Percentiles rank a stretch among this genome's conserved stretches.
Conservation (phyloP, 2,888 invertebrate species). For the Mythimna albipuncta region DNA sequence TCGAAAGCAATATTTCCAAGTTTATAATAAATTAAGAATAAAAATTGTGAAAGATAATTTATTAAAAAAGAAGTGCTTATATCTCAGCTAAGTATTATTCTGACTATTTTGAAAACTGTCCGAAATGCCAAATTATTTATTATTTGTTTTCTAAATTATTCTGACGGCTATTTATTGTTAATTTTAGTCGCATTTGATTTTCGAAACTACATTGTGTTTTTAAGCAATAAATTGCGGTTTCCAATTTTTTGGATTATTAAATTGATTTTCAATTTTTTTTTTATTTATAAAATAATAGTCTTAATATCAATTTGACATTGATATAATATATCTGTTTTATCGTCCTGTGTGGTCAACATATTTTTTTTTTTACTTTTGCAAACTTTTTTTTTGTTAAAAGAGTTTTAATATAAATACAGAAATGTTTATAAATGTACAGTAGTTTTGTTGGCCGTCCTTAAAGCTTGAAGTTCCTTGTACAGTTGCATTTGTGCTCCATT, state of each 20-base stretch:
- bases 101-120: constrained; percentile 31
- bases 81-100: constrained; percentile 61
- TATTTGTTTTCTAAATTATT: constrained; percentile 40
- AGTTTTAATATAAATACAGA: constrained; percentile 47
- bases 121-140: constrained; percentile 45
- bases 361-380: constrained; percentile 18
- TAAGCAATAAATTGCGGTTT: not conserved
- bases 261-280: not conserved
- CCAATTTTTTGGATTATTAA: not conserved
- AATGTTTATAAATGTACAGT: constrained; percentile 44
- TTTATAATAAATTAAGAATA: constrained; percentile 60
- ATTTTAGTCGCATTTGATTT: constrained; percentile 23
- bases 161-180: constrained; percentile 6
- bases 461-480: constrained; percentile 71
- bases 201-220: constrained; percentile 21
- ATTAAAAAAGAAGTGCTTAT: constrained; percentile 44
- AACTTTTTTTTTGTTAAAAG: constrained; percentile 35
- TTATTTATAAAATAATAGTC: not conserved
- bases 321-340: not conserved
- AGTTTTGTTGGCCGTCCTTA: constrained; percentile 72
- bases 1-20: constrained; percentile 65
- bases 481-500: constrained; percentile 48
- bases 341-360: constrained; percentile 8
- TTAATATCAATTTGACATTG: constrained; percentile 3
- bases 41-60: constrained; percentile 45